Conservation (phyloP, 1,140 invertebrate species). For the Sycophaga agraensis region DNA sequence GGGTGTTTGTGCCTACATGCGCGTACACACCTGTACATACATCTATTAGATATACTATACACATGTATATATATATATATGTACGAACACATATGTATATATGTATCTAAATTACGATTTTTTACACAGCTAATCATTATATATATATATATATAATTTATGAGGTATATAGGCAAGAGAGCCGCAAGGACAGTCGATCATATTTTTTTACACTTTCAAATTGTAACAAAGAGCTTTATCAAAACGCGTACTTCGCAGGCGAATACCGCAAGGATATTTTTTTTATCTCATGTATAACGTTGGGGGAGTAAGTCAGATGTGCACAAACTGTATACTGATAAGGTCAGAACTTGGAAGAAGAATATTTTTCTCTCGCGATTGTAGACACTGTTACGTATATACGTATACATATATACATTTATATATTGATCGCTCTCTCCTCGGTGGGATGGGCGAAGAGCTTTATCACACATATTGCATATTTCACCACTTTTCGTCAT, state of each 20-base stretch:
- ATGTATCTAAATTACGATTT: constrained; percentile 18
- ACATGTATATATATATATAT: not conserved
- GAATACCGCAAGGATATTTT: constrained; percentile 26
- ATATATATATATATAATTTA: too few species aligned
- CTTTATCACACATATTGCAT: constrained; percentile 7
- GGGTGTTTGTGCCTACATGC: too few species aligned
- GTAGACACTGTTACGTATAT: not conserved
- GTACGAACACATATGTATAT: too few species aligned
- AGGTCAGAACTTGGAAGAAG: too few species aligned
- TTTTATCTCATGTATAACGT: not conserved
- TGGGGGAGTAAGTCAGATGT: not conserved
- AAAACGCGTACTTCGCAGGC: constrained; percentile 29
- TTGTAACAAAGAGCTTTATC: constrained; percentile 23
- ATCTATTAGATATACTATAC: not conserved
- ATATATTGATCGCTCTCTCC: too few species aligned
- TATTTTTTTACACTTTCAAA: constrained; percentile 25
- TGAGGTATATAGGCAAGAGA: not conserved
- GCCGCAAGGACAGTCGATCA: not conserved
- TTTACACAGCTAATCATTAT: constrained; percentile 12
- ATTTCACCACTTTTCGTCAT: constrained; percentile 4
- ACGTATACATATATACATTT: not conserved
- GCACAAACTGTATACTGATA: constrained; percentile 7
- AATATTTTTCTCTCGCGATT: not conserved
- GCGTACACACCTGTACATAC: too few species aligned
- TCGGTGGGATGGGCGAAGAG: not conserved